These are phyloP conservation scores for Holotrichia oblita DNA, from an alignment of 1,140 invertebrate genomes.

Conservation along the genomic window DNA sequence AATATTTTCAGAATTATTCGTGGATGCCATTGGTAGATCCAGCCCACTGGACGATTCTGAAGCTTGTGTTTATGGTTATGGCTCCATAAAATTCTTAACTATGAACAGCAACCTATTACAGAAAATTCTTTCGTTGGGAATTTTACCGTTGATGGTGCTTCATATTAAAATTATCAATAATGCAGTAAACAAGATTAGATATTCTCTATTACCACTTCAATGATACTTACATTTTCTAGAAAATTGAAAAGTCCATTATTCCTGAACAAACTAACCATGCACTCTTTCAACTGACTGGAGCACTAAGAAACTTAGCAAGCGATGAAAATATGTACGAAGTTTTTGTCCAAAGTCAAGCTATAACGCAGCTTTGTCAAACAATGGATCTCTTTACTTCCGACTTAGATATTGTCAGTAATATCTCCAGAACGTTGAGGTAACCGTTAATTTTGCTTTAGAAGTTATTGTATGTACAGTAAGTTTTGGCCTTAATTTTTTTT, in stretches of 20 bases:
- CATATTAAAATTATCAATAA: slow-evolving; percentile 83
- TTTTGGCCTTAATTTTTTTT: no score
- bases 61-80: slow-evolving; percentile 85
- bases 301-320: slow-evolving; percentile 78
- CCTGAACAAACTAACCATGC: slow-evolving; percentile 75
- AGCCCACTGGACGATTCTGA: slow-evolving; percentile 79
- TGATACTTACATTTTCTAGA: slow-evolving; percentile 50
- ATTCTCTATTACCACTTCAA: slow-evolving; percentile 45
- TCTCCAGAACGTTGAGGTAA: slow-evolving; percentile 80
- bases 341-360: slow-evolving; percentile 67
- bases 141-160: slow-evolving; percentile 77
- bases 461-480: no score
- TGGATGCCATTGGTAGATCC: slow-evolving; percentile 76
- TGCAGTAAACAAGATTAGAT: slow-evolving; percentile 63
- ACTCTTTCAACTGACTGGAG: slow-evolving; percentile 82
- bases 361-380: slow-evolving; percentile 67
- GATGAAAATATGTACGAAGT: slow-evolving; percentile 65
- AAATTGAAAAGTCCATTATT: slow-evolving; percentile 58
- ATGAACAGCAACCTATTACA: slow-evolving; percentile 72
- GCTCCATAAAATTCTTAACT: slow-evolving; percentile 85
- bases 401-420: slow-evolving; percentile 78
- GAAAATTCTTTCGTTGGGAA: slow-evolving; percentile 71
- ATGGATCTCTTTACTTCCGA: slow-evolving; percentile 72
- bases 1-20: slow-evolving; percentile 69
- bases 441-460: slow-evolving; percentile 15